Percentiles rank a stretch among this genome's conserved stretches.
These are phyloP conservation scores for Onthophagus sagittarius DNA, from an alignment of 2,888 invertebrate genomes.

Conservation along the genomic window DNA sequence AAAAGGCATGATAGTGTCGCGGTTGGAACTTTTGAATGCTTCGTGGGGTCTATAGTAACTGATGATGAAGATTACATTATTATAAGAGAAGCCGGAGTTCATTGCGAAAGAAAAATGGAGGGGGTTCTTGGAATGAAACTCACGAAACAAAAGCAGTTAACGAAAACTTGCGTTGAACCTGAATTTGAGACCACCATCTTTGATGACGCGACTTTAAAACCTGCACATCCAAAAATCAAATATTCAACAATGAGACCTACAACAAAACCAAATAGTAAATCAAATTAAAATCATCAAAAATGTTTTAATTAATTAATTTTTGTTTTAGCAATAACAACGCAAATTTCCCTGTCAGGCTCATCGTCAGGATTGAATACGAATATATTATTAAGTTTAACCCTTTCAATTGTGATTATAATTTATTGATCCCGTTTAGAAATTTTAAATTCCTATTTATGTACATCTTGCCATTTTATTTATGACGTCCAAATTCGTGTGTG, in stretches of 20 bases:
- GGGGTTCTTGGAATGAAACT: conserved; percentile 62
- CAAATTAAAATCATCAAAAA: not conserved
- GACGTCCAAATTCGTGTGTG: not conserved
- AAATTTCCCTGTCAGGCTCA: not conserved
- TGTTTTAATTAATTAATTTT: not conserved
- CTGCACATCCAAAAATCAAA: not conserved
- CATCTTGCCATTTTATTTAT: not conserved
- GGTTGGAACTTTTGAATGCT: conserved; percentile 60
- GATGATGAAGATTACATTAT: conserved; percentile 54
- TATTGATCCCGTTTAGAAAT: not conserved
- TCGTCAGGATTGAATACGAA: not conserved
- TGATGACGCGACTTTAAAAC: not conserved
- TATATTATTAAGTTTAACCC: not conserved
- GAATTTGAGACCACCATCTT: not conserved
- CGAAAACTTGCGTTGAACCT: conserved; percentile 15
- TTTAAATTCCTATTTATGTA: not conserved
- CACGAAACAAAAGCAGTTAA: conserved; percentile 33
- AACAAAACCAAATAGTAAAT: not conserved
- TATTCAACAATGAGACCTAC: not conserved
- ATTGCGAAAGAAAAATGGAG: conserved; percentile 59
- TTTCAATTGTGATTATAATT: not conserved
- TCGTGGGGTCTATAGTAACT: conserved; percentile 58
- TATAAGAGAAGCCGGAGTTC: conserved; percentile 64
- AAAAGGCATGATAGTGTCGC: conserved; percentile 56
- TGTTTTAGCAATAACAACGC: not conserved